phyloP scores from a whole-genome alignment of 1,140 invertebrate species.

The Aphaenogaster floridana region DNA sequence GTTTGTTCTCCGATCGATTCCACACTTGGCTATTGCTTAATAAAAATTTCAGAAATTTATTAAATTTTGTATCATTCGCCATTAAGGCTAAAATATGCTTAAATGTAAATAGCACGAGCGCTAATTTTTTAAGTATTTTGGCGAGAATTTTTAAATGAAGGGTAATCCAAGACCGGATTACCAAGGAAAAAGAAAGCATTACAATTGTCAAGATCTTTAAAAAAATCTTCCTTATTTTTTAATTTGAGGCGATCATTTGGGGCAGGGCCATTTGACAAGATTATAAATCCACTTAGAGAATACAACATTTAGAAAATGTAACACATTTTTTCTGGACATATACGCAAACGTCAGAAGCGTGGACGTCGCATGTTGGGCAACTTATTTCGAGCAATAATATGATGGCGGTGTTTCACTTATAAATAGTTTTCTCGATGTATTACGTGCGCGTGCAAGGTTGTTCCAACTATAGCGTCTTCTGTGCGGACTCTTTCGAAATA shows the following conservation, averaged over 20 bases:
- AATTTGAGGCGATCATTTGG: background rate
- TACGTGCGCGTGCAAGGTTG: constrained; percentile 74
- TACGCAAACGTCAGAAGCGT: constrained; percentile 24
- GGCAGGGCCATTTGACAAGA: background rate
- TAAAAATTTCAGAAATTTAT: background rate
- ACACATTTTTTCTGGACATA: background rate
- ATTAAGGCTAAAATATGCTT: background rate
- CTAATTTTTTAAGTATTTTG: background rate
- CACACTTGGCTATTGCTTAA: background rate
- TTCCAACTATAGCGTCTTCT: constrained; percentile 68
- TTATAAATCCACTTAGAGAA: background rate
- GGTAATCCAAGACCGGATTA: background rate
- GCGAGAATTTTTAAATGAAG: background rate
- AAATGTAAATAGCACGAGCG: background rate
- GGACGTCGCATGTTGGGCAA: constrained; percentile 42
- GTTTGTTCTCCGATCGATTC: background rate
- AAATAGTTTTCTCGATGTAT: constrained; percentile 76
- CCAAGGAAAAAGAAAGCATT: background rate
- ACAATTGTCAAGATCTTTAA: background rate
- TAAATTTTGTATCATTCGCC: background rate
- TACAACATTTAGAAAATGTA: background rate
- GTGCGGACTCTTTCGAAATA: constrained; percentile 6
- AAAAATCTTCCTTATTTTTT: background rate
- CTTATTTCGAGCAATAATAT: constrained; percentile 76
- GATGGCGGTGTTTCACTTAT: constrained; percentile 66